Evolutionary conservation across 2,113 vertebrate species (phyloP).

Genomic region (Psilopogon haemacephalus): DNA sequence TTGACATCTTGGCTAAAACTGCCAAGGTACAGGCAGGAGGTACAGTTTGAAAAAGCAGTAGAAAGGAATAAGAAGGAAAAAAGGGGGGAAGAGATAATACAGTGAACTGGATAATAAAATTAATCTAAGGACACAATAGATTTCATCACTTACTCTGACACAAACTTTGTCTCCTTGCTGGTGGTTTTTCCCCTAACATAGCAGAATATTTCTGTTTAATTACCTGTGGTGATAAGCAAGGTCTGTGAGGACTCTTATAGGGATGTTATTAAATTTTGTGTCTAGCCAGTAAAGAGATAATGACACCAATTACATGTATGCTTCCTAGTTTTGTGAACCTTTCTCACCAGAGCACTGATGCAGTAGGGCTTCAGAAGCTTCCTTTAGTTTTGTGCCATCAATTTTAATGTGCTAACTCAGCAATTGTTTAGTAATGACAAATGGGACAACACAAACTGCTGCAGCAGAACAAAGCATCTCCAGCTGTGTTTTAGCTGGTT

Average conservation of each 20-base stretch:
- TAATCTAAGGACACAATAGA: not conserved
- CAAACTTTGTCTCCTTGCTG: not conserved
- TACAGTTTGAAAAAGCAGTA: not conserved
- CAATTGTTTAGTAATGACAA: not conserved
- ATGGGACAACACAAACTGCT: not conserved
- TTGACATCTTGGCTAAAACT: rapidly evolving
- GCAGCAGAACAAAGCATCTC: not conserved
- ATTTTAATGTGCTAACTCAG: not conserved
- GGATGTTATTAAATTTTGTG: not conserved
- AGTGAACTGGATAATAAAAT: not conserved
- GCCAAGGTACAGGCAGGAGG: no score
- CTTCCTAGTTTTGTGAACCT: not conserved
- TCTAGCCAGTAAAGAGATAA: not conserved
- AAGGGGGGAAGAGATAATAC: not conserved
- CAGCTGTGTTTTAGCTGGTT: not conserved
- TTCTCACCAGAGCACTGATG: not conserved
- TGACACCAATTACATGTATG: not conserved
- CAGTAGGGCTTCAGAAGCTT: not conserved
- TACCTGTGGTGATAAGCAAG: not conserved
- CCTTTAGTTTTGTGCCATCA: not conserved
- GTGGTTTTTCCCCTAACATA: not conserved
- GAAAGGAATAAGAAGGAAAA: not conserved
- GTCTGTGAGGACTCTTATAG: not conserved
- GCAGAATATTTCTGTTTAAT: constrained; percentile 19
- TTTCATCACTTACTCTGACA: not conserved